Evolutionary conservation across 2,888 invertebrate species (phyloP).

Genomic region (Sinhomidia bicolor): DNA sequence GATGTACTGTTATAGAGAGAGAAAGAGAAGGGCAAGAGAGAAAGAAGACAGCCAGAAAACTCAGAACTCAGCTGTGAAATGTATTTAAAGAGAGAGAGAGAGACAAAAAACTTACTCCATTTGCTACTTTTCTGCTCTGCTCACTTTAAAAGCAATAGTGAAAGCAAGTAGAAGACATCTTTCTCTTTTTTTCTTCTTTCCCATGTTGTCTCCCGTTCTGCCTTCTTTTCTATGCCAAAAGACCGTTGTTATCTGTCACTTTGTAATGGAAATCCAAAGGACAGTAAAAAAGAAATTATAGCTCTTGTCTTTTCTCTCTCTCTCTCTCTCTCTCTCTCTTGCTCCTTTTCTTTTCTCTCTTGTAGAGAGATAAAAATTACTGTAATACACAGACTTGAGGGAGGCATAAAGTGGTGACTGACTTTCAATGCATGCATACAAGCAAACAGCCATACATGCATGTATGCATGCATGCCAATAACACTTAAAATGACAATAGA

Average conservation of each 20-base stretch:
- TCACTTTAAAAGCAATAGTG: constrained; percentile 46
- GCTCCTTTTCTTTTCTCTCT: neutral
- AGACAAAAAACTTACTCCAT: constrained; percentile 27
- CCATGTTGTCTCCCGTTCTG: neutral
- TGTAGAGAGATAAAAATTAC: constrained; percentile 50
- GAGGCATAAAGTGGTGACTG: constrained; percentile 59
- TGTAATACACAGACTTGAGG: constrained; percentile 56
- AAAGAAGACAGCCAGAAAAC: neutral
- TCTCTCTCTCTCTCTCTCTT: neutral
- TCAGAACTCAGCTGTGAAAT: constrained; percentile 31
- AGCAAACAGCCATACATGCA: no score
- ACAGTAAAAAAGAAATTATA: constrained; percentile 61
- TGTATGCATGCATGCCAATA: constrained; percentile 45
- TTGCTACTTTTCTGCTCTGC: constrained; percentile 13
- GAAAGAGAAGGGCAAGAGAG: neutral
- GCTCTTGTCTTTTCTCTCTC: constrained; percentile 46
- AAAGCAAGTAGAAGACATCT: constrained; percentile 8
- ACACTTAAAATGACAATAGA: constrained; percentile 39
- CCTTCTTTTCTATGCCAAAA: constrained; percentile 53
- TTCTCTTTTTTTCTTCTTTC: constrained; percentile 8
- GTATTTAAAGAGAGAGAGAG: constrained; percentile 6
- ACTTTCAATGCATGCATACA: constrained; percentile 27
- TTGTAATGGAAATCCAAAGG: constrained; percentile 65
- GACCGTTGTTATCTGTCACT: constrained; percentile 58
- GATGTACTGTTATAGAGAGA: neutral